Base-by-base conservation (phyloP, 2,797 vertebrate species). In the Myotis findleyi region DNA sequence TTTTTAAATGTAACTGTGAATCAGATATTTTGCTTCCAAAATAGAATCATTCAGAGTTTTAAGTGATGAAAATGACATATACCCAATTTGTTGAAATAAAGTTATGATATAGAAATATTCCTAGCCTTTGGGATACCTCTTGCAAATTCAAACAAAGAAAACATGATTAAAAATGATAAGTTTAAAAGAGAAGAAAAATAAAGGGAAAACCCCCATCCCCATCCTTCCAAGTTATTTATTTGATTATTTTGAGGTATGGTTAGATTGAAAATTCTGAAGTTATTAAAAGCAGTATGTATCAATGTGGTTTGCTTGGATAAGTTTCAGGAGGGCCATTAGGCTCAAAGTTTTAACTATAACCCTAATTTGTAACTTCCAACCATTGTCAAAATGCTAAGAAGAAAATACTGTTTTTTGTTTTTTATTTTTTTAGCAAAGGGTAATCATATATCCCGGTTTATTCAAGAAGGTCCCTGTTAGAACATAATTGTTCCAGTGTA, bases 331-430 rank as follows among this genome's bases (percentile, higher is more conserved):
- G 8, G 57, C 23, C 2, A 30, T 38, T 82, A 57, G 8, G 38
- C 16, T 95, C 82, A 79, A 53, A 77, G 2, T 88, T 95, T 81
- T 91, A 93, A 91, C 44, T 77, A 7, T 79, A 88, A 87, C 6
- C 7, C 3, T 53, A 36, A 75, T 75, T 55, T 44, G 41, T 84
- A 93, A 92, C 27, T 75, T 96, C 21, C 84, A 72, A 87, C 38
- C 25, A 16, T 49, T 59, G 9, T 77, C 27, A n/a, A n/a, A 79
- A 59, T 57, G 3, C 25, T 80, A 88, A 76, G 33, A 84, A 82
- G 13, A 87, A 18, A 44, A 51, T 59, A n/a, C 2, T 72, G 16
- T 23, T 55, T 88, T 72, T 68, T 33, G 71, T 88, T 9, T 73
- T 49, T 49, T 6, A 2, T 57, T 25, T 44, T 17, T 93, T 91